phyloP scores from a whole-genome alignment of 2,888 invertebrate species.

The Tanypteryx hageni region DNA sequence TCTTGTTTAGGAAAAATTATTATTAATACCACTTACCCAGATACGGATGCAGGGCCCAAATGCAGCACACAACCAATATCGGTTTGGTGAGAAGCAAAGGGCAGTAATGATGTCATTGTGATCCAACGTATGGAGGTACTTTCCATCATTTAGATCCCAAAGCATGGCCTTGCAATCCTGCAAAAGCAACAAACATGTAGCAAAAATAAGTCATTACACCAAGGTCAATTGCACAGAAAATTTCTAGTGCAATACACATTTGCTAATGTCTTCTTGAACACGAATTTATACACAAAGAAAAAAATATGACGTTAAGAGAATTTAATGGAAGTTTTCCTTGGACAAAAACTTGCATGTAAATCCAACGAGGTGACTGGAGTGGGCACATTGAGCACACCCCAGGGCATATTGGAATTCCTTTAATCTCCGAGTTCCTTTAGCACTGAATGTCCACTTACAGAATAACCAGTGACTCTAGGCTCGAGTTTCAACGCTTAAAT shows the following conservation, averaged over 20 bases:
- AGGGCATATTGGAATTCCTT: slow-evolving; percentile 46
- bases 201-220: neutral
- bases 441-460: slow-evolving; percentile 9
- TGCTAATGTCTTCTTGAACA: too few relatives aligned
- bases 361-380: slow-evolving; percentile 48
- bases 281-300: too few relatives aligned
- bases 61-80: slow-evolving; percentile 99
- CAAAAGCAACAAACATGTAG: slow-evolving; percentile 64
- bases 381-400: slow-evolving; percentile 22
- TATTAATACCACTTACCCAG: slow-evolving; percentile 83
- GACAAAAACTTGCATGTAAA: neutral
- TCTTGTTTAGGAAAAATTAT: too few relatives aligned
- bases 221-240: neutral
- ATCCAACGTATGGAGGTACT: slow-evolving; percentile 98
- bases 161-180: slow-evolving; percentile 99
- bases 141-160: slow-evolving; percentile 99
- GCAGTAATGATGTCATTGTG: slow-evolving; percentile 99
- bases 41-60: slow-evolving; percentile 99
- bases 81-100: slow-evolving; percentile 98
- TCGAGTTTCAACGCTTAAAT: neutral
- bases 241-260: neutral
- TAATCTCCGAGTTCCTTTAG: slow-evolving; percentile 40
- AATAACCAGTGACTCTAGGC: slow-evolving; percentile 59
- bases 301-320: too few relatives aligned
- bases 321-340: neutral